Conservation (phyloP, 2,113 vertebrate species). For the Hemiscyllium ocellatum region DNA sequence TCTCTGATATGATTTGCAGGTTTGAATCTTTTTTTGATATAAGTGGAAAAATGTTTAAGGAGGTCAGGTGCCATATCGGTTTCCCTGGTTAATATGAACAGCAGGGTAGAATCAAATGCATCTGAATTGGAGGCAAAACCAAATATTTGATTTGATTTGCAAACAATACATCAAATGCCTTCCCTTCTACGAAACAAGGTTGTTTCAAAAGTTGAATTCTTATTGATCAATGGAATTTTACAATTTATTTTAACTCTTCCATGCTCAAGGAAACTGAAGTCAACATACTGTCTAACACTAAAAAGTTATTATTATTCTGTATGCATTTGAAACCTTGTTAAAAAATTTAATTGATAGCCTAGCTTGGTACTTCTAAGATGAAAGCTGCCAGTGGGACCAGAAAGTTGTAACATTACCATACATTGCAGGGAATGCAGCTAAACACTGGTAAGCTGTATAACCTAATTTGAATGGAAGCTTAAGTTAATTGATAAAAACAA, state of each 20-base stretch:
- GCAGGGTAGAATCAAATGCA: not conserved
- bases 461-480: not conserved
- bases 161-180: not conserved
- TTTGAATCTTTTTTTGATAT: not conserved
- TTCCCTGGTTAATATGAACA: not conserved
- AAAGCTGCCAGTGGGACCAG: not conserved
- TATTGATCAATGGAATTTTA: not conserved
- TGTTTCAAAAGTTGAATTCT: not conserved
- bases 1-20: not conserved
- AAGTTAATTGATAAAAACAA: not conserved
- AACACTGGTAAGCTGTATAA: not conserved
- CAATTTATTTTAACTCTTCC: not conserved
- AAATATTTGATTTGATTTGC: constrained; percentile 1
- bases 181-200: not conserved
- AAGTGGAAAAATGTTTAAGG: not conserved
- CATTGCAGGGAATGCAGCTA: not conserved
- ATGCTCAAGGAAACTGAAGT: not conserved
- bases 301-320: not conserved
- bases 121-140: not conserved
- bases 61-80: not conserved
- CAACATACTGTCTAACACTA: not conserved
- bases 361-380: not conserved
- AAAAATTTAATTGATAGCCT: not conserved
- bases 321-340: too few relatives aligned
- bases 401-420: not conserved